Evolutionary conservation across 2,797 vertebrate genomes (phyloP), one percentile per base, ranked within the genome.

Genomic region (Australoheros facetus): DNA sequence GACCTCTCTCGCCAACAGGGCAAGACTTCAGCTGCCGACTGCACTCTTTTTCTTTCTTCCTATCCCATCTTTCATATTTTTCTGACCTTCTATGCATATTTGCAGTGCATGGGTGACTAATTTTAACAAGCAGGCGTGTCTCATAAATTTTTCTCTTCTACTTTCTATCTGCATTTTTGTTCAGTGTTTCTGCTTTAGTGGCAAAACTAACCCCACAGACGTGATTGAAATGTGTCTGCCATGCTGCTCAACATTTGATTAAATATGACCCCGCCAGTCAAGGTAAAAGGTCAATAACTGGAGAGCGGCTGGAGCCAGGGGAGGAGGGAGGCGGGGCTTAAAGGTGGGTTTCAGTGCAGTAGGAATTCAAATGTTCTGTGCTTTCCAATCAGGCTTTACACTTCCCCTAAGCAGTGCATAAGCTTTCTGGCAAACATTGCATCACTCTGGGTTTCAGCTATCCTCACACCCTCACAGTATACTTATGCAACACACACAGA

Each of bases 301-400:
- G 9, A 45, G 19, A 64, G 66, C 70, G 71, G 78, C 80, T 80
- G 71, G 69, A 1, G 2, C 4, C 4, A 13, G 7, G 39, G 5
- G 56, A 8, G 45, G 19, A 56, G 10, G 30, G 32, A 3, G 32
- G 21, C 0, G 6, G 39, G 60, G 8, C 51, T 79, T 39, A 21
- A 73, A 51, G 66, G 28, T 83, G 76, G 23, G 69, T 82, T 87
- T 37, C 82, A 73, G 69, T 79, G 82, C 71, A 32, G 53, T 51
- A 42, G 76, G 78, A 73, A 69, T 75, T 45, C 34, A 39, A 54
- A 17, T 4, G 17, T 13, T 45, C 7, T 64, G 80, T 71, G 34
- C 71, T 78, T 81, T 75, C 48, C 8, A 57, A 59, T 79, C 39
- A 34, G 28, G 48, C 55, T 28, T 14, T 45, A 5, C 12, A 69